phyloP scores from a whole-genome alignment of 2,888 invertebrate species.

The Caenorhabditis panamensis region DNA sequence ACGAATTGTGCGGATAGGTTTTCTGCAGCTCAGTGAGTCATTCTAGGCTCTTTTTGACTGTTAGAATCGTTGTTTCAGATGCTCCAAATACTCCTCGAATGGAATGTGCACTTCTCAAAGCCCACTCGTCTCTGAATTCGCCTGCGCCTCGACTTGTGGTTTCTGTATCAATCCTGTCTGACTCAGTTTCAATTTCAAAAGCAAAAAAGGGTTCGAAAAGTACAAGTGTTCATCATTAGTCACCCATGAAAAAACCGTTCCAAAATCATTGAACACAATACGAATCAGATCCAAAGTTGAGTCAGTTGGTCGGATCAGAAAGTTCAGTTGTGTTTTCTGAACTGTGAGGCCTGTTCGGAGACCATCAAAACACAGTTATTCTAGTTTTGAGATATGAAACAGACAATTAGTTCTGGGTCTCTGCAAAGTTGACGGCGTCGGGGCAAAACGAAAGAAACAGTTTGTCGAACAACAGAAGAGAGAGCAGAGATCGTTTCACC shows the following conservation, averaged over 20 bases:
- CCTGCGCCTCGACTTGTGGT: slow-evolving; percentile 62
- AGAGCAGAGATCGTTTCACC: slow-evolving; percentile 3
- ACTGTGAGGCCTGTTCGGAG: neutral
- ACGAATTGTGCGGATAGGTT: slow-evolving; percentile 56
- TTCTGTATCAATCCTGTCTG: slow-evolving; percentile 63
- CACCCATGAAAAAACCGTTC: no score
- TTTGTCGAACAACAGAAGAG: slow-evolving; percentile 13
- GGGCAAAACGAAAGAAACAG: slow-evolving; percentile 3
- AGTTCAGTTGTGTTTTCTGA: no score
- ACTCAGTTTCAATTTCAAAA: neutral
- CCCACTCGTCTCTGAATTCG: slow-evolving; percentile 57
- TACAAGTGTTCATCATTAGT: no score
- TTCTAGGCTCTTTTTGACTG: neutral
- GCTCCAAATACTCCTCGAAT: slow-evolving; percentile 24
- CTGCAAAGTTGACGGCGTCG: neutral
- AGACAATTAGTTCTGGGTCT: neutral
- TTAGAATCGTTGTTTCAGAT: no score
- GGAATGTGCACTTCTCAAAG: slow-evolving; percentile 50
- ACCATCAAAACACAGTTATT: slow-evolving; percentile 7
- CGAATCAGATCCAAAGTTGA: no score
- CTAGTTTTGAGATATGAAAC: neutral
- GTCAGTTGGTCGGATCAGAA: neutral
- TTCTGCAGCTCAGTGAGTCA: slow-evolving; percentile 32
- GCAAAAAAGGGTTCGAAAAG: neutral
- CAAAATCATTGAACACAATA: no score